A percentile compares a stretch with the other conserved stretches of the same genome.
These are phyloP conservation scores for Seira musarum DNA, from an alignment of 2,888 invertebrate species.

Conservation along the genomic window DNA sequence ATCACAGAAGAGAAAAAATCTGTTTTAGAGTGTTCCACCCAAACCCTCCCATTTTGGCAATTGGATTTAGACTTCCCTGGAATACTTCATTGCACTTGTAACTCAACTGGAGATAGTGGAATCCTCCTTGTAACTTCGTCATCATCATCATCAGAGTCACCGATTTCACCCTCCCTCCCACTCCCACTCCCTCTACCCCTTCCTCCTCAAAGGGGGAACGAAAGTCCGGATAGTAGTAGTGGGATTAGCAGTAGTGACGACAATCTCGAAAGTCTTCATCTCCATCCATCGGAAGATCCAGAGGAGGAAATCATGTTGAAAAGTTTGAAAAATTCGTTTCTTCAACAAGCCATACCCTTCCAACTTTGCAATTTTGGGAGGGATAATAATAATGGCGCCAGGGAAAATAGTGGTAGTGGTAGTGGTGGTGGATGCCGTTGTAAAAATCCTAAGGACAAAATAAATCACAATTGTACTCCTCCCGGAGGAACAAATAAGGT, in stretches of 20 bases:
- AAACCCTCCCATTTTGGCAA: conserved; percentile 58
- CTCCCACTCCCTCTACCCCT: no score
- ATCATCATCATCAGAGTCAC: neutral
- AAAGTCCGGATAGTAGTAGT: conserved; percentile 55
- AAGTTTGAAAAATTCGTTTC: conserved; percentile 55
- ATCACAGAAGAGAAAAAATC: neutral
- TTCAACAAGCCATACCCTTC: conserved; percentile 57
- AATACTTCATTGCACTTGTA: conserved; percentile 38
- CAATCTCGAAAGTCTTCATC: conserved; percentile 55
- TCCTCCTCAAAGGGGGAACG: conserved; percentile 41
- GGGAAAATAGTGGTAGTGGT: neutral
- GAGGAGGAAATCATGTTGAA: conserved; percentile 60
- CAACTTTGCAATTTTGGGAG: conserved; percentile 48
- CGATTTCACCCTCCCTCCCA: conserved; percentile 2
- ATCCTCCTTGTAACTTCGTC: conserved; percentile 25
- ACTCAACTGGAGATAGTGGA: conserved; percentile 43
- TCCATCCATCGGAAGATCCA: no score
- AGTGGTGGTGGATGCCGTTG: neutral
- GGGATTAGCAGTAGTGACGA: conserved; percentile 57
- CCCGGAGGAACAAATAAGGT: neutral
- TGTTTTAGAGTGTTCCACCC: conserved; percentile 23
- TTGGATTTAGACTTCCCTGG: conserved; percentile 53
- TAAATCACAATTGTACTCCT: neutral
- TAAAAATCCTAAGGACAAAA: neutral
- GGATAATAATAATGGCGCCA: conserved; percentile 3